phyloP scores from a whole-genome alignment of 2,797 vertebrate species.

The Enteromius unitaeniatus region DNA sequence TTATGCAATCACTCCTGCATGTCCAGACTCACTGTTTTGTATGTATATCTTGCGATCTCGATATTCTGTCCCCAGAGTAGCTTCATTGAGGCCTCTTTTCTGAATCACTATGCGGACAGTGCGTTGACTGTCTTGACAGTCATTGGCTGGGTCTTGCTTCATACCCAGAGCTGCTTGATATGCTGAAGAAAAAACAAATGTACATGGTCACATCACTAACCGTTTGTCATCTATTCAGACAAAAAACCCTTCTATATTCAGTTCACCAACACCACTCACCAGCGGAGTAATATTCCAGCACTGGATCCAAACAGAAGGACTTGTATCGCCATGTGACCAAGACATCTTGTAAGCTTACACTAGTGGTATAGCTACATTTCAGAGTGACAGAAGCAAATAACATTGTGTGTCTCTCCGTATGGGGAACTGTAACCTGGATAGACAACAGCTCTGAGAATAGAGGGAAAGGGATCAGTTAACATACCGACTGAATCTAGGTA shows the following conservation, averaged over 20 bases:
- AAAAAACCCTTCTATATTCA: not conserved
- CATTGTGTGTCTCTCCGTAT: conserved; percentile 71
- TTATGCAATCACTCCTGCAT: conserved; percentile 51
- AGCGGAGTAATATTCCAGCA: conserved; percentile 90
- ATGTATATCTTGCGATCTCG: conserved; percentile 89
- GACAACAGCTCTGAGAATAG: conserved; percentile 70
- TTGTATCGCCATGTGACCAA: conserved; percentile 92
- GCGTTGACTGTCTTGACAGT: conserved; percentile 88
- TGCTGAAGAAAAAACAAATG: conserved; percentile 79
- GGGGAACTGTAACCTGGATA: conserved; percentile 77
- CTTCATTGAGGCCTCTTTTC: conserved; percentile 83
- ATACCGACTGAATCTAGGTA: not conserved
- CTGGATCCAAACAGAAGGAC: conserved; percentile 95
- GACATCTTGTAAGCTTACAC: conserved; percentile 85
- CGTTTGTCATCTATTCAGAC: not conserved
- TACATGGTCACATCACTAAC: conserved; percentile 78
- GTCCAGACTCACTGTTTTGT: conserved; percentile 85
- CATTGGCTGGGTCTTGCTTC: conserved; percentile 87
- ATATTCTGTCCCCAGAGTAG: conserved; percentile 87
- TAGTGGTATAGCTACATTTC: conserved; percentile 92
- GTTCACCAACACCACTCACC: conserved; percentile 72
- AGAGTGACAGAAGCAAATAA: conserved; percentile 83
- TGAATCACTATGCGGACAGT: conserved; percentile 87
- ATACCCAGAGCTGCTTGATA: conserved; percentile 88
- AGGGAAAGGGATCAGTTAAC: not conserved